These are phyloP conservation scores for Poecilia gillii DNA, from an alignment of 2,797 vertebrate genomes.

Conservation along the genomic window DNA sequence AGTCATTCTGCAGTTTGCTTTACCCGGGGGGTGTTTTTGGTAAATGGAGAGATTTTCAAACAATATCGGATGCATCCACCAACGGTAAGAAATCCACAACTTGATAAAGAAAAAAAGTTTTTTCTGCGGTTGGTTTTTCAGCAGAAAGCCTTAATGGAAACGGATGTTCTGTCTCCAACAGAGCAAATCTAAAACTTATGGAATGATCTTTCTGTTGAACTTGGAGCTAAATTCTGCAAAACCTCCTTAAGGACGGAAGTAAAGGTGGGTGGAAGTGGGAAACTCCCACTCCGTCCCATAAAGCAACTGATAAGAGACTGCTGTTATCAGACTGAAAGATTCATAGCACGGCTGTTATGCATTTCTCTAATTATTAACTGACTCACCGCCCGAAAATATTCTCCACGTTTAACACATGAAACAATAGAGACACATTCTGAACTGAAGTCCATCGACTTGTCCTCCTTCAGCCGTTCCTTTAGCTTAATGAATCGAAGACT, in stretches of 20 bases:
- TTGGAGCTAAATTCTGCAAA: not conserved
- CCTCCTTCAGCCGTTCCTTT: slow-evolving; percentile 11
- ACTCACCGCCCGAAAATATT: slow-evolving; percentile 48
- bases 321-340: slow-evolving; percentile 67
- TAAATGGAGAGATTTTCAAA: not conserved
- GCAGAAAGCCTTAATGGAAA: not conserved
- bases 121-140: not conserved
- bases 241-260: slow-evolving; percentile 23
- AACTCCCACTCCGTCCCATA: slow-evolving; percentile 60
- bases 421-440: slow-evolving; percentile 7
- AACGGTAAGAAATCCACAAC: not conserved
- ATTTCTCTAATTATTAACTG: slow-evolving; percentile 82
- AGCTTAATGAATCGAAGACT: not conserved
- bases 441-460: not conserved
- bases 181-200: not conserved
- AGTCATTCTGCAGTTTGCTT: slow-evolving; percentile 22
- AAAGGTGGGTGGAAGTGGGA: slow-evolving; percentile 32
- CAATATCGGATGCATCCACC: not conserved
- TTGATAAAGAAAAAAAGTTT: not conserved
- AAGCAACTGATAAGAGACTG: slow-evolving; percentile 65
- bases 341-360: slow-evolving; percentile 68
- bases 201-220: not conserved
- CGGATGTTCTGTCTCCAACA: not conserved
- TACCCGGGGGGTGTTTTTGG: not conserved
- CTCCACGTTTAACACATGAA: slow-evolving; percentile 13